Conservation (phyloP, 1,140 invertebrate genomes). For the Drosophila sucinea region DNA sequence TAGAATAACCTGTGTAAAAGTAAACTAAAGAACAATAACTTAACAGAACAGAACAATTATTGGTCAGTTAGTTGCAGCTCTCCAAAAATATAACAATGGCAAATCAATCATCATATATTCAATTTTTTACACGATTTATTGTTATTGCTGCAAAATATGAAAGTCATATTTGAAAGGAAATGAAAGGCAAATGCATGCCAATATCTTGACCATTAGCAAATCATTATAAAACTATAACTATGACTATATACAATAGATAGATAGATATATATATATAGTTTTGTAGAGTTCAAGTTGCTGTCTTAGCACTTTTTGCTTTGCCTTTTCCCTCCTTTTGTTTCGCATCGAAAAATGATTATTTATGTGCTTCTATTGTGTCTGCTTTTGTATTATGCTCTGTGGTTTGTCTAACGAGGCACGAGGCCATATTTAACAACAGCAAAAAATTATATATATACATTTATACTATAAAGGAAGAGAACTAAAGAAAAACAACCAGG, state of each 20-base stretch:
- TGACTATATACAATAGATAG: background rate
- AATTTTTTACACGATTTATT: too few relatives aligned
- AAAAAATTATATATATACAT: conserved; percentile 41
- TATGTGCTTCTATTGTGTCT: conserved; percentile 49
- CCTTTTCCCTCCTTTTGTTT: conserved; percentile 2
- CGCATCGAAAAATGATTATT: conserved; percentile 63
- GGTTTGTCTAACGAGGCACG: conserved; percentile 63
- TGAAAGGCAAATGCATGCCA: background rate
- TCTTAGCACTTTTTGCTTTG: background rate
- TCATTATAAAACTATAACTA: conserved; percentile 5
- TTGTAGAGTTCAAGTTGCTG: background rate
- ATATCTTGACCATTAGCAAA: conserved; percentile 3
- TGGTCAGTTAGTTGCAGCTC: too few relatives aligned
- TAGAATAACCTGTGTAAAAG: too few relatives aligned
- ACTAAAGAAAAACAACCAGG: background rate
- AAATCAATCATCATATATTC: too few relatives aligned
- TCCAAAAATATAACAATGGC: too few relatives aligned
- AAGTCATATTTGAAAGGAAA: background rate
- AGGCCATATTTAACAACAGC: conserved; percentile 44
- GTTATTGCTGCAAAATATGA: background rate
- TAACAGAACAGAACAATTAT: too few relatives aligned
- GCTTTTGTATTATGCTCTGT: conserved; percentile 41
- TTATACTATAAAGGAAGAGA: conserved; percentile 14
- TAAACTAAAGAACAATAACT: too few relatives aligned
- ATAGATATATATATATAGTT: too few relatives aligned